phyloP scores from a whole-genome alignment of 92 coral and sea anemone species.

The Umimayanthus chanpuru region DNA sequence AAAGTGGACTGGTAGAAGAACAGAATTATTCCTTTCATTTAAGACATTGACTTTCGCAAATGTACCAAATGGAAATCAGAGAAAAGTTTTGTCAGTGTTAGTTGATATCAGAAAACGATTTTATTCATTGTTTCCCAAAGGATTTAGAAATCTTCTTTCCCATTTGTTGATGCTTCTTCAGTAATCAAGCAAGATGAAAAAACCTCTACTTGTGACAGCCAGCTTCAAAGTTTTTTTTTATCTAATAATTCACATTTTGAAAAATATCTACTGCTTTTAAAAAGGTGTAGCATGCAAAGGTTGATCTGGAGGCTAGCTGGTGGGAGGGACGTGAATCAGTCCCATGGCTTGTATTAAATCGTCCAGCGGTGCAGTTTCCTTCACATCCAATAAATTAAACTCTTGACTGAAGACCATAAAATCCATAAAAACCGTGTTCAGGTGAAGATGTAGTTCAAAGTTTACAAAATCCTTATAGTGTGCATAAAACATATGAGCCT shows the following conservation, averaged over 20 bases:
- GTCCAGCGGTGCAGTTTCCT: slow-evolving; percentile 93
- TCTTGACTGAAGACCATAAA: slow-evolving; percentile 84
- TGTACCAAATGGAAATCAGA: neutral
- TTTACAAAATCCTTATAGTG: slow-evolving; percentile 85
- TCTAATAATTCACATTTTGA: neutral
- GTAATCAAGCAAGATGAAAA: neutral
- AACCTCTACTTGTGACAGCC: neutral
- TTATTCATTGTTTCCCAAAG: neutral
- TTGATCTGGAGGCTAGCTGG: neutral
- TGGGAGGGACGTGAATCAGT: slow-evolving; percentile 8
- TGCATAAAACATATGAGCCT: slow-evolving; percentile 88
- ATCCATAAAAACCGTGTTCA: slow-evolving; percentile 93
- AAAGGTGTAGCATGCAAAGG: neutral
- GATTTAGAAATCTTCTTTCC: neutral
- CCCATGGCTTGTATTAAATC: slow-evolving; percentile 96
- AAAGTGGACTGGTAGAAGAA: no score
- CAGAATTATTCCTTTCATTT: no score
- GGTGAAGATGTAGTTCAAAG: slow-evolving; percentile 78
- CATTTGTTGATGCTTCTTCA: neutral
- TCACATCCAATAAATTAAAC: slow-evolving; percentile 85
- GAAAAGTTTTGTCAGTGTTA: neutral
- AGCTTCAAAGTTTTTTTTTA: neutral
- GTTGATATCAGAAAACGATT: no score
- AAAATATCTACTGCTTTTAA: neutral
- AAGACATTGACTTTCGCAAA: no score